Conservation (phyloP, 2,113 vertebrate genomes). For the Acanthochromis polyacanthus region DNA sequence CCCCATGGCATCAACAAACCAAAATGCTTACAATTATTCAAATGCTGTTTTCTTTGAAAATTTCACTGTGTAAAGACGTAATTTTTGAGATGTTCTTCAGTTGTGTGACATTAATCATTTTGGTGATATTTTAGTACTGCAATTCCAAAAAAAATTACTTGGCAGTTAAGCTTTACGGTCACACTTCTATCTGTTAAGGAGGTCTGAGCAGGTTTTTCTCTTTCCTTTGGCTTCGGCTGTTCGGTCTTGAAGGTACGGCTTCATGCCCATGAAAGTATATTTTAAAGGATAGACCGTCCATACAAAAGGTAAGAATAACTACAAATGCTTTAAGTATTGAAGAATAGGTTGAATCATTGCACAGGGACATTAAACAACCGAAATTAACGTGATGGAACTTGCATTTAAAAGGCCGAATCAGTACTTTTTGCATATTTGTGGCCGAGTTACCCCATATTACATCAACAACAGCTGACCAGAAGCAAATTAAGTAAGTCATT, state of each 20-base stretch:
- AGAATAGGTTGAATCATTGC: no score
- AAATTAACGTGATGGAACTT: background rate
- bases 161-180: background rate
- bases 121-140: background rate
- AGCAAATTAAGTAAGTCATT: background rate
- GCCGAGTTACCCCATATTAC: background rate
- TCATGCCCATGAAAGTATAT: no score
- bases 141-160: background rate
- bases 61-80: background rate
- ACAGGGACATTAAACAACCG: background rate
- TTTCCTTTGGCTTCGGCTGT: background rate
- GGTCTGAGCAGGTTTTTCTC: background rate
- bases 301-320: no score
- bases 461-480: background rate
- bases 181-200: background rate
- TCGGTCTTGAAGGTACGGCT: no score
- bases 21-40: background rate
- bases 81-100: background rate
- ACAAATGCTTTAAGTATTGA: no score
- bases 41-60: slow-evolving; percentile 10
- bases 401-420: background rate
- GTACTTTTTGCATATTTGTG: background rate
- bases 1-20: slow-evolving; percentile 28
- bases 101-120: background rate
- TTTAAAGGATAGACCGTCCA: no score